Conservation (phyloP, 1,140 invertebrate genomes). For the Prorops nasuta region DNA sequence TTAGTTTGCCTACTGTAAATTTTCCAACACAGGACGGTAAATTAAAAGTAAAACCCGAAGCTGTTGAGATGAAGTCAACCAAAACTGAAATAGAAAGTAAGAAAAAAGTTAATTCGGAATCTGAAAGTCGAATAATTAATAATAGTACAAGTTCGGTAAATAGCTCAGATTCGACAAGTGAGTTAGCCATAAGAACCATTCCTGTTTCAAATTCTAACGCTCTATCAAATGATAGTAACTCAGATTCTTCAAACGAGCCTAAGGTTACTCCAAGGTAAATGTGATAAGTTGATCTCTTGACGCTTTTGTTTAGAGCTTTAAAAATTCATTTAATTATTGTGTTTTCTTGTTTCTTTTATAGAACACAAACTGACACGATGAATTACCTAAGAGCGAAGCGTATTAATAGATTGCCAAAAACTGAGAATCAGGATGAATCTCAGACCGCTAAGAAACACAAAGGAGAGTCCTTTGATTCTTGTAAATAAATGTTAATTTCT, state of each 20-base stretch:
- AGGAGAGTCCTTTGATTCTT: constrained; percentile 46
- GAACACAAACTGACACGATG: constrained; percentile 40
- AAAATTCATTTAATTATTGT: constrained; percentile 1
- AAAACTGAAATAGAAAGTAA: constrained; percentile 38
- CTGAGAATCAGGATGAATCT: constrained; percentile 40
- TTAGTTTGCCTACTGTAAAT: constrained; percentile 48
- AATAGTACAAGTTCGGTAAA: constrained; percentile 15
- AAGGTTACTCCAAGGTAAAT: constrained; percentile 32
- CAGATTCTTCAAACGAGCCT: constrained; percentile 25
- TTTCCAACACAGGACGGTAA: constrained; percentile 53
- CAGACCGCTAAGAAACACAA: constrained; percentile 46
- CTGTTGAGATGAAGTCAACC: constrained; percentile 20
- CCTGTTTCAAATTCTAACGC: constrained; percentile 34
- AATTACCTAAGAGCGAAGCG: constrained; percentile 47
- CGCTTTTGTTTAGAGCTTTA: constrained; percentile 1
- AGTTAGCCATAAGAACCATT: constrained; percentile 27
- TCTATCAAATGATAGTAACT: too few relatives aligned
- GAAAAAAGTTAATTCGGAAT: constrained; percentile 28
- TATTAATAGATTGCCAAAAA: constrained; percentile 40
- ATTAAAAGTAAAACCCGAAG: constrained; percentile 41
- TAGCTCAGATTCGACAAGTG: constrained; percentile 16
- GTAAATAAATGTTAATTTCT: constrained; percentile 55
- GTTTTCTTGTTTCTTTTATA: constrained; percentile 21
- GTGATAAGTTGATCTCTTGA: constrained; percentile 16
- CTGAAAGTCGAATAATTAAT: constrained; percentile 20